Evolutionary conservation across 2,797 vertebrate genomes (phyloP).

Genomic region (Myotis planiceps): DNA sequence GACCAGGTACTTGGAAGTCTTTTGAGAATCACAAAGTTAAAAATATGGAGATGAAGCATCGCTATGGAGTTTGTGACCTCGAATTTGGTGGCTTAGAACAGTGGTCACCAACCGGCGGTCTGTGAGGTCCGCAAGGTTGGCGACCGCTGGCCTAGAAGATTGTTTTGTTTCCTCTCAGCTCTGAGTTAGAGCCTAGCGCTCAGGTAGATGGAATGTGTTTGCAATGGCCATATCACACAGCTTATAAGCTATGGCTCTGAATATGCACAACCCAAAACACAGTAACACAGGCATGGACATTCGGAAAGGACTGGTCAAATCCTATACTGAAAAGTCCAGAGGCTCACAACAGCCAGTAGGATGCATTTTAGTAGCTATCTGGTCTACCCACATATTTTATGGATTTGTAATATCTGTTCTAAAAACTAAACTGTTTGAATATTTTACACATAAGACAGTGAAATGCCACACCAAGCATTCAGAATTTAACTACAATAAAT

Average conservation of each 20-base stretch:
- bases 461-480: background rate
- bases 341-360: too few relatives aligned
- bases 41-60: background rate
- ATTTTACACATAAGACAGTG: background rate
- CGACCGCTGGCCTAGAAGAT: background rate
- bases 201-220: background rate
- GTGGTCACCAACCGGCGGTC: too few relatives aligned
- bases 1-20: background rate
- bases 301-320: background rate
- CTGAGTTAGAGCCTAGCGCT: background rate
- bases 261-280: rapidly evolving
- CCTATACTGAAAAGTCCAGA: background rate
- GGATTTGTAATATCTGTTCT: background rate
- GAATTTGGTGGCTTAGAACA: background rate
- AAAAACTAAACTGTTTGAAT: background rate
- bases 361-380: background rate
- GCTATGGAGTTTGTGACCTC: background rate
- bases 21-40: background rate
- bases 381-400: background rate
- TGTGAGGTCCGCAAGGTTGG: too few relatives aligned
- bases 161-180: background rate
- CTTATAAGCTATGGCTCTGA: too few relatives aligned
- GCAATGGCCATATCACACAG: rapidly evolving
- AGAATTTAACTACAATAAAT: background rate
- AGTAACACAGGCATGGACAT: rapidly evolving